Base-by-base conservation (phyloP, 1,140 invertebrate species). In the Drosophila baimaii region DNA sequence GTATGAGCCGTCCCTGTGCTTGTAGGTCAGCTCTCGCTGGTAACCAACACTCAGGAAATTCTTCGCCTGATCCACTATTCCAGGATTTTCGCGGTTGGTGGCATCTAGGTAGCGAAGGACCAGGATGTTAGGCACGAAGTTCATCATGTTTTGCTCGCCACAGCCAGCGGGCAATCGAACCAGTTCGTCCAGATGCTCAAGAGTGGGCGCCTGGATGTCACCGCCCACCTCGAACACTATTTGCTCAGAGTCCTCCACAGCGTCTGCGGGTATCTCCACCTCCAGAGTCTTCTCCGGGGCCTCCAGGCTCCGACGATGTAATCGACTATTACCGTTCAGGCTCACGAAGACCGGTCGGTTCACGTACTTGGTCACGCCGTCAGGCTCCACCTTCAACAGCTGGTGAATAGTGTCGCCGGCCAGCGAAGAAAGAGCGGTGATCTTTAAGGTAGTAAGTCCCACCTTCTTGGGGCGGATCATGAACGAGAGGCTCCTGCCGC, bases 121-220 rank as follows among this genome's bases (percentile, higher is more conserved):
- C 33, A 98, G 95, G 83, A 98, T 96, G 90, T 97, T 97, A 1
- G 98, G 97, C 13, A 98, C 97, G 84, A 98, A 96, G 82, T 97
- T 97, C 0, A 98, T 91, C 96, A 99, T 97, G 90, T 98, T 99
- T 91, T 99, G 98, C 93, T 99, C 98, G 25, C 98, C 97, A 92
- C 98, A 99, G 2, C 97, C 97, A 71, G 95, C 96, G 0, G 98
- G 97, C 94, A 97, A 94, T 82, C 94, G 94, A 8, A 98, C 94
- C 15, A 99, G 92, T 58, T 94, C 94, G n/a, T 95, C 95, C 10
- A 97, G 91, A 90, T 97, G 95, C 10, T 94, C 94, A 17, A 97
- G 94, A 25, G 94, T 94, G 2, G 96, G 94, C 5, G 96, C 96
- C 27, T 97, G 90, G 19, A 97, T 94, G 91, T 97, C 96, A 29